These are phyloP conservation scores for Plutomurus gul DNA, from an alignment of 1,140 invertebrate genomes.

Conservation along the genomic window DNA sequence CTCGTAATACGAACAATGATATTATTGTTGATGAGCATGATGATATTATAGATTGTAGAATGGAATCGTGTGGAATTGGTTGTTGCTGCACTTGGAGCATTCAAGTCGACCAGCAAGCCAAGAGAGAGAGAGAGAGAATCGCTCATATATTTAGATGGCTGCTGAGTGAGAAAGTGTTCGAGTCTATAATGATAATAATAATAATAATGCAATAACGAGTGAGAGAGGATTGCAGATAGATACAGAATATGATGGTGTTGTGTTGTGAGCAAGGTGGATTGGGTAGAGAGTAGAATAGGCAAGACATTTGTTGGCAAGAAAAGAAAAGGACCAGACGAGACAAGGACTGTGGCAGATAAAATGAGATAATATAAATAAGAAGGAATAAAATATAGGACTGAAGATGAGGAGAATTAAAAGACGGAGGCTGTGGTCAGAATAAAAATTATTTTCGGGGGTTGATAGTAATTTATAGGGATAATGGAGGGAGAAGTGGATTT, in stretches of 20 bases:
- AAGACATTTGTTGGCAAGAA: slow-evolving; percentile 31
- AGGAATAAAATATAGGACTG: slow-evolving; percentile 37
- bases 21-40: neutral
- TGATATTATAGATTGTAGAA: neutral
- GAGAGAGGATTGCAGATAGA: no score
- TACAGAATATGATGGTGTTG: neutral
- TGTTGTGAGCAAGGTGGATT: neutral
- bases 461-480: slow-evolving; percentile 48
- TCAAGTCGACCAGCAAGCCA: neutral
- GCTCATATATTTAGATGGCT: no score
- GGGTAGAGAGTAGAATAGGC: slow-evolving; percentile 44
- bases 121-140: no score
- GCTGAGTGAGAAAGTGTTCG: no score
- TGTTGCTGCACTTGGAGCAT: neutral
- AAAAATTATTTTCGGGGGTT: slow-evolving; percentile 46
- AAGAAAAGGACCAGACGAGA: slow-evolving; percentile 38
- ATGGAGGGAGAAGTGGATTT: slow-evolving; percentile 22
- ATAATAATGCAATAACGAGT: no score
- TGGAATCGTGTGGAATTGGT: neutral
- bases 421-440: slow-evolving; percentile 48
- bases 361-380: slow-evolving; percentile 32
- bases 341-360: slow-evolving; percentile 51
- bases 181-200: no score
- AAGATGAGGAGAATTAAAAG: slow-evolving; percentile 41
- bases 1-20: neutral